Conservation (phyloP, 2,888 invertebrate species). For the Trilocha varians region DNA sequence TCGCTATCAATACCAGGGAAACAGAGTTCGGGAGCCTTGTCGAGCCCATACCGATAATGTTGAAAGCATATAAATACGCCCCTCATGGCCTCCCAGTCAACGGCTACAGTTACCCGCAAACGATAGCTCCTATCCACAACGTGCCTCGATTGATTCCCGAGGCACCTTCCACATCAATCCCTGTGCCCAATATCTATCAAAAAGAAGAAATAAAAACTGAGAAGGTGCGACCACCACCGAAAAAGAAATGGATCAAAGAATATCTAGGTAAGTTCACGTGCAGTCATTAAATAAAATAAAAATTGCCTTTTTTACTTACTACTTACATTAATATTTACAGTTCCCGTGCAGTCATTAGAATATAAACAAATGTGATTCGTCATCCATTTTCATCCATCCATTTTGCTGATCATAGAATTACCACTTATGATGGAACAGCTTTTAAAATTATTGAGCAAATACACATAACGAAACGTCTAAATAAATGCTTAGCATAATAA, state of each 20-base stretch:
- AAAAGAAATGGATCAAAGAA: slow-evolving; percentile 83
- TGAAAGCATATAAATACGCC: slow-evolving; percentile 49
- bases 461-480: no score
- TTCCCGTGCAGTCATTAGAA: no score
- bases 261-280: slow-evolving; percentile 70
- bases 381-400: no score
- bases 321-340: no score
- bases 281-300: no score
- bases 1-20: slow-evolving; percentile 57
- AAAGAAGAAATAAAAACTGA: slow-evolving; percentile 25
- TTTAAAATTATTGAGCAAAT: no score
- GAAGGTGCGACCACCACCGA: slow-evolving; percentile 72
- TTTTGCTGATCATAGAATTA: no score
- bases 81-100: slow-evolving; percentile 30
- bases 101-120: slow-evolving; percentile 38
- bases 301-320: no score
- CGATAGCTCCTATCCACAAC: slow-evolving; percentile 30
- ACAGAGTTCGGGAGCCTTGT: slow-evolving; percentile 59
- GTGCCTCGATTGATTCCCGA: slow-evolving; percentile 31
- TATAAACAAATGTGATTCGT: no score
- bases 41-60: slow-evolving; percentile 53
- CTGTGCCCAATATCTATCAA: slow-evolving; percentile 29
- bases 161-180: slow-evolving; percentile 32
- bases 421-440: no score
- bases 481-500: no score